phyloP scores from a whole-genome alignment of 2,888 invertebrate genomes.

The Lasioglossum villosulum region DNA sequence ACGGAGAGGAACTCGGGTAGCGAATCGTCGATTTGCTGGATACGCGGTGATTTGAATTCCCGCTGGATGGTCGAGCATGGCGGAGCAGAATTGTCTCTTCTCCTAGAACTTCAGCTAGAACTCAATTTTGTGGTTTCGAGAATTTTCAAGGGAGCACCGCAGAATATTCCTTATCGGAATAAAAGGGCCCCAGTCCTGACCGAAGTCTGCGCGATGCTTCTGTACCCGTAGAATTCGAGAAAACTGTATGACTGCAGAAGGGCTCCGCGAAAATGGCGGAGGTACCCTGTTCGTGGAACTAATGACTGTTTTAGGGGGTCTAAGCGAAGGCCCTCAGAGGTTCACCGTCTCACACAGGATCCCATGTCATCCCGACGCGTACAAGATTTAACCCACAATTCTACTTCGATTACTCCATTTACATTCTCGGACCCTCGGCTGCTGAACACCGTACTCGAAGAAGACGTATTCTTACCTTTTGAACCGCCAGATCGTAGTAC shows the following conservation, averaged over 20 bases:
- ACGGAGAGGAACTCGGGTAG: neutral
- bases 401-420: neutral
- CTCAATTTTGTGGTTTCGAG: constrained; percentile 2
- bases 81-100: neutral
- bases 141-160: neutral
- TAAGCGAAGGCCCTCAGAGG: neutral
- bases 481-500: neutral
- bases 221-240: neutral
- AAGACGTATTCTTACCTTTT: neutral
- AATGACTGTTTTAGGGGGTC: neutral
- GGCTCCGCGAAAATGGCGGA: neutral
- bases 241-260: neutral
- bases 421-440: neutral
- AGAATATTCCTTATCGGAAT: constrained; percentile 3
- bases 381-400: neutral
- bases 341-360: neutral
- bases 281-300: neutral
- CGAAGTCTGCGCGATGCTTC: neutral
- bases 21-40: constrained; percentile 5
- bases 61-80: neutral
- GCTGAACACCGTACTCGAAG: neutral
- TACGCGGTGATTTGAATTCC: constrained; percentile 12
- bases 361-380: neutral
- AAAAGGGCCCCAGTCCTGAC: neutral
- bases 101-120: neutral